phyloP scores from a whole-genome alignment of 2,888 invertebrate genomes.

The Rambutsinella grinnellia region DNA sequence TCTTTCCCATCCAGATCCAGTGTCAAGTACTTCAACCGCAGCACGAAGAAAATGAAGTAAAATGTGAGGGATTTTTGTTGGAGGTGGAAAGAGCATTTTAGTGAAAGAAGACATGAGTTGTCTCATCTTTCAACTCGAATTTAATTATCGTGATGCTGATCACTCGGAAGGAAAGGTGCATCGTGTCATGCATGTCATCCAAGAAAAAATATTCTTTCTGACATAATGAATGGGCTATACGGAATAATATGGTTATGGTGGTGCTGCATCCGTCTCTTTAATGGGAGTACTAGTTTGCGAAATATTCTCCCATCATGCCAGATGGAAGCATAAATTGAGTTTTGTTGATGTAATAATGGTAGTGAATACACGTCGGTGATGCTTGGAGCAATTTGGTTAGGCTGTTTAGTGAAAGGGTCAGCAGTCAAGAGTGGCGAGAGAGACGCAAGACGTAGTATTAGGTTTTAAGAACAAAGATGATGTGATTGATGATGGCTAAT shows the following conservation, averaged over 20 bases:
- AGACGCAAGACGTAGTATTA: background rate
- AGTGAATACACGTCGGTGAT: background rate
- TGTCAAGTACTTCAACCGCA: too few relatives aligned
- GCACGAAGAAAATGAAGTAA: too few relatives aligned
- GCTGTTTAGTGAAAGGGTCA: background rate
- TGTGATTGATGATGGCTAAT: background rate
- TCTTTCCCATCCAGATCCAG: too few relatives aligned
- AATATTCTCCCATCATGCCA: background rate
- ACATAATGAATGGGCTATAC: constrained; percentile 7
- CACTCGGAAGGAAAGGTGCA: constrained; percentile 14
- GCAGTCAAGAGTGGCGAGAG: background rate
- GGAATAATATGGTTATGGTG: background rate
- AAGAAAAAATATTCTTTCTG: background rate
- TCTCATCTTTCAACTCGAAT: background rate
- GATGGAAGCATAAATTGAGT: background rate
- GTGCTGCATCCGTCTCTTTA: background rate
- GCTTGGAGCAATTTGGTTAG: background rate
- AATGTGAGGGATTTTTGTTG: too few relatives aligned
- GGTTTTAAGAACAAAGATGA: background rate
- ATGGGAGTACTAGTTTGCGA: background rate
- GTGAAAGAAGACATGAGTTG: background rate
- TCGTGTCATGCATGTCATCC: constrained; percentile 1
- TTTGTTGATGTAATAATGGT: background rate
- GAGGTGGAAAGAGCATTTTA: background rate
- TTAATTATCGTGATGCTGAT: background rate